Evolutionary conservation across 2,888 invertebrate species (phyloP).

Genomic region (Octodonta nipae): DNA sequence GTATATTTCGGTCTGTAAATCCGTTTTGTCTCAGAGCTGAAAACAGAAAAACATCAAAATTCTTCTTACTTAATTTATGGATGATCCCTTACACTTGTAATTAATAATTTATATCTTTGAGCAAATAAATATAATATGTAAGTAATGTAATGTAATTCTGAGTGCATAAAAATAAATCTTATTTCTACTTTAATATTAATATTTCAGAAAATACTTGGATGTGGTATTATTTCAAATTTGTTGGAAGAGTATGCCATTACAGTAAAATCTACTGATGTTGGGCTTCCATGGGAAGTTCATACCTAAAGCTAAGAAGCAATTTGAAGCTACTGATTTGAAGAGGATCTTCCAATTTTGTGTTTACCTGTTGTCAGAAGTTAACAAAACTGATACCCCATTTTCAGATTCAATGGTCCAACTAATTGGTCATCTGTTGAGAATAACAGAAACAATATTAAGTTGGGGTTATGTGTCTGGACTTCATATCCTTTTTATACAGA

Average conservation of each 20-base stretch:
- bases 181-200: neutral
- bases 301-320: conserved; percentile 69
- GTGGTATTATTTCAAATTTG: conserved; percentile 66
- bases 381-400: conserved; percentile 37
- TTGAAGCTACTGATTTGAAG: conserved; percentile 68
- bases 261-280: conserved; percentile 72
- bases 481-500: conserved; percentile 27
- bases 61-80: no score
- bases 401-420: conserved; percentile 44
- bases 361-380: conserved; percentile 47
- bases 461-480: conserved; percentile 66
- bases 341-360: conserved; percentile 64
- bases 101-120: no score
- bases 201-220: conserved; percentile 66
- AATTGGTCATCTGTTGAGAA: conserved; percentile 56
- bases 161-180: no score
- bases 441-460: conserved; percentile 63
- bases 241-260: conserved; percentile 82
- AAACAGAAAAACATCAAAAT: no score
- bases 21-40: no score
- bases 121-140: no score
- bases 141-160: no score
- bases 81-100: no score
- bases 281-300: conserved; percentile 79
- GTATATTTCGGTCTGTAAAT: no score